Conservation (phyloP, 2,113 vertebrate genomes). For the Gymnocephalus cernua region DNA sequence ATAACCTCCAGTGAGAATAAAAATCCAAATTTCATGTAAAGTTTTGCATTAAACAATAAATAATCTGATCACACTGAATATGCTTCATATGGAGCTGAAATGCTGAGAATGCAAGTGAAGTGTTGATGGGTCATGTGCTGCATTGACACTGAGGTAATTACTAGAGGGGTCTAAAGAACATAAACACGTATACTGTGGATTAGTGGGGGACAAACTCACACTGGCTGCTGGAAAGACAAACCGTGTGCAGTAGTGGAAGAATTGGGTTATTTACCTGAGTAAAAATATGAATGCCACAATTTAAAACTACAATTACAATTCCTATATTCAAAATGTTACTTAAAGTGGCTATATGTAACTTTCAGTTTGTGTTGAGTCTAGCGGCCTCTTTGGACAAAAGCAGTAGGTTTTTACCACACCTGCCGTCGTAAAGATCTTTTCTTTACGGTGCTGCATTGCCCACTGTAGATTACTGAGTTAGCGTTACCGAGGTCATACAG, state of each 20-base stretch:
- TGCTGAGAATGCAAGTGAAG: constrained; percentile 40
- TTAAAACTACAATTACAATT: background rate
- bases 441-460: too few species aligned
- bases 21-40: constrained; percentile 21
- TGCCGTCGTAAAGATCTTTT: too few species aligned
- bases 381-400: too few species aligned
- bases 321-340: background rate
- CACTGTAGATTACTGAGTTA: too few species aligned
- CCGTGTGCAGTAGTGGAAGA: background rate
- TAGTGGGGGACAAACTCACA: constrained; percentile 1
- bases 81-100: constrained; percentile 18
- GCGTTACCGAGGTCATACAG: too few species aligned
- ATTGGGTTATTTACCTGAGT: background rate
- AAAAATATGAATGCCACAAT: background rate
- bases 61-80: constrained; percentile 37
- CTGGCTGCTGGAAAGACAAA: constrained; percentile 22
- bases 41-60: constrained; percentile 25
- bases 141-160: constrained; percentile 55
- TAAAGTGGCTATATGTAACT: background rate
- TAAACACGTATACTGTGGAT: constrained; percentile 39
- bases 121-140: constrained; percentile 49
- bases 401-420: too few species aligned
- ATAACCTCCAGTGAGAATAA: constrained; percentile 18
- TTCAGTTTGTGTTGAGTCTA: too few species aligned
- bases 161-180: constrained; percentile 12